Evolutionary conservation across 2,888 invertebrate genomes (phyloP).

Genomic region (Drosophila lutescens): DNA sequence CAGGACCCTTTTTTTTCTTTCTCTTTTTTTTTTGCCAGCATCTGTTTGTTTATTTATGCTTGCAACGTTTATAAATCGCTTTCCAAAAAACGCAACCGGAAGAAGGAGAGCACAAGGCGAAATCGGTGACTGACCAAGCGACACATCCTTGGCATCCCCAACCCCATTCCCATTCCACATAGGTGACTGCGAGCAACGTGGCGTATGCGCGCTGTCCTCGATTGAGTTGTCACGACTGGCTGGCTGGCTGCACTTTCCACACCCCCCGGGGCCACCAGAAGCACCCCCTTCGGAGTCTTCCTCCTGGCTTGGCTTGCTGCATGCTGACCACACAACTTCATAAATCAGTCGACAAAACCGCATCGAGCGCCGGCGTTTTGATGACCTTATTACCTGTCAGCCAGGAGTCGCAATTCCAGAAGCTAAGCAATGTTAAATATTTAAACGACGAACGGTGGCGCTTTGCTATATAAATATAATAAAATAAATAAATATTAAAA

Average conservation of each 20-base stretch:
- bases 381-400: constrained; percentile 71
- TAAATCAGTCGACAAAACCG: constrained; percentile 71
- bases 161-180: constrained; percentile 27
- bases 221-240: constrained; percentile 66
- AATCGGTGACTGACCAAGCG: constrained; percentile 51
- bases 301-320: constrained; percentile 4
- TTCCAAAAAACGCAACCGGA: constrained; percentile 49
- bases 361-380: constrained; percentile 61
- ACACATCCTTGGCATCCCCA: constrained; percentile 24
- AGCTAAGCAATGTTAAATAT: constrained; percentile 62
- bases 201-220: constrained; percentile 73
- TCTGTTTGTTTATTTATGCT: constrained; percentile 79
- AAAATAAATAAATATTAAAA: neutral
- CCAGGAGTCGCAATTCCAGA: constrained; percentile 22
- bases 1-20: constrained; percentile 1
- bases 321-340: constrained; percentile 57
- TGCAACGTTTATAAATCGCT: constrained; percentile 80
- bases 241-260: constrained; percentile 16
- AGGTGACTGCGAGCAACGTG: constrained; percentile 56
- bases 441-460: constrained; percentile 50
- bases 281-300: neutral
- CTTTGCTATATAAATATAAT: neutral
- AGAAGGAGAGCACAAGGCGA: constrained; percentile 28
- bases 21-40: constrained; percentile 45
- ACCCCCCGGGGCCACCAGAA: neutral